Conservation (phyloP, 1,140 invertebrate genomes). For the Drosophila varians region DNA sequence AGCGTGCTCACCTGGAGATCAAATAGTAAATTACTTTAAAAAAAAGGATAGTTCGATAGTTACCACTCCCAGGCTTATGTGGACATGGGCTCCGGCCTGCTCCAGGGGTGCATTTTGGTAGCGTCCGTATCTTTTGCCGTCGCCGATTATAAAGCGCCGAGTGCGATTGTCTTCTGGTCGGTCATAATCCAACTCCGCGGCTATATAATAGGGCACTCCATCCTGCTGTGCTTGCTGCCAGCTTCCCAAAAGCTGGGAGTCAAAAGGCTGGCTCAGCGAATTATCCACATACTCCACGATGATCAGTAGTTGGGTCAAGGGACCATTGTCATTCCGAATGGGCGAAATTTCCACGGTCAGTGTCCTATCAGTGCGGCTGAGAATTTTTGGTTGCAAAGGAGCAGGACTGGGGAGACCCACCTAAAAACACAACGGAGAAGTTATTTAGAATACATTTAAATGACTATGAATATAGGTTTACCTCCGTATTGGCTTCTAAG, state of each 20-base stretch:
- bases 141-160: constrained; percentile 90
- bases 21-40: neutral
- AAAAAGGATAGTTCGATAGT: neutral
- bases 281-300: constrained; percentile 87
- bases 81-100: constrained; percentile 85
- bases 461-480: no score
- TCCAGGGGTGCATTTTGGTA: constrained; percentile 92
- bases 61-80: constrained; percentile 89
- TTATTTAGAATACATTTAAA: no score
- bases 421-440: neutral
- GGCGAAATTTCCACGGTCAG: constrained; percentile 87
- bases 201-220: constrained; percentile 90
- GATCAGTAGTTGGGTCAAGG: constrained; percentile 88
- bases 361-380: constrained; percentile 85
- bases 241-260: constrained; percentile 84
- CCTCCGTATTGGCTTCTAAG: constrained; percentile 86
- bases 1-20: constrained; percentile 85
- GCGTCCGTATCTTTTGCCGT: constrained; percentile 89
- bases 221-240: constrained; percentile 86
- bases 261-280: constrained; percentile 85
- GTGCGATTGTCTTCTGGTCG: constrained; percentile 75
- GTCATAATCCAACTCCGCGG: constrained; percentile 87
- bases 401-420: constrained; percentile 86
- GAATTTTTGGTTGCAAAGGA: constrained; percentile 87
- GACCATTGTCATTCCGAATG: constrained; percentile 89